phyloP scores from a whole-genome alignment of 2,797 vertebrate species.

The Crenuchus spilurus region DNA sequence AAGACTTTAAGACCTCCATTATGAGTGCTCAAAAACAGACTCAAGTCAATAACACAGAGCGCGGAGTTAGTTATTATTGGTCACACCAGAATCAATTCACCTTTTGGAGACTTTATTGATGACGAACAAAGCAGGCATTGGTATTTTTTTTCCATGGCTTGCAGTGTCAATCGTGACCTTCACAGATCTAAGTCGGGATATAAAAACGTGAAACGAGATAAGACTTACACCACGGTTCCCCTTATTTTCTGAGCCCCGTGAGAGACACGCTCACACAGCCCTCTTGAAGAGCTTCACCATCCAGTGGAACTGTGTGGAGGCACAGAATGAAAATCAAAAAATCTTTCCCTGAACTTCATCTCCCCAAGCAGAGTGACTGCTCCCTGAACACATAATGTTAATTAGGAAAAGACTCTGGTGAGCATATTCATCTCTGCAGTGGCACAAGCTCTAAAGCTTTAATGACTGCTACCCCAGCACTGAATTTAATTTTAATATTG shows the following conservation, averaged over 20 bases:
- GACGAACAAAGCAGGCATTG: conserved; percentile 23
- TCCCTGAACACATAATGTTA: conserved; percentile 60
- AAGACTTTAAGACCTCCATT: conserved; percentile 15
- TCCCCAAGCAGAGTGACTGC: conserved; percentile 42
- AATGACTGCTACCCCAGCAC: conserved; percentile 52
- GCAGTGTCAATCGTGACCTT: conserved; percentile 53
- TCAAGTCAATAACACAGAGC: conserved; percentile 42
- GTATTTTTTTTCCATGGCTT: conserved; percentile 6
- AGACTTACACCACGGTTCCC: conserved; percentile 25
- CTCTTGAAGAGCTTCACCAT: not conserved
- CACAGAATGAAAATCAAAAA: conserved; percentile 31
- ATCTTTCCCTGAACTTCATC: conserved; percentile 42
- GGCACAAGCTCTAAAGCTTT: conserved; percentile 45
- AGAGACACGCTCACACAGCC: not conserved
- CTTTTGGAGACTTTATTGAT: conserved; percentile 54
- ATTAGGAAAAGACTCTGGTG: conserved; percentile 57
- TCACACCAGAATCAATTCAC: conserved; percentile 50
- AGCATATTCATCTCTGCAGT: conserved; percentile 45
- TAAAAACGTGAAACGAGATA: conserved; percentile 25
- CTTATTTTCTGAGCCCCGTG: not conserved
- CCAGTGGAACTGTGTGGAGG: conserved; percentile 33
- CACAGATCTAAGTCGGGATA: conserved; percentile 44
- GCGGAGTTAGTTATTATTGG: conserved; percentile 47
- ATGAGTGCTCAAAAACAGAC: conserved; percentile 29
- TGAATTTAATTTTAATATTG: conserved; percentile 58